Conservation (phyloP, 2,113 vertebrate species). For the Lagopus muta region DNA sequence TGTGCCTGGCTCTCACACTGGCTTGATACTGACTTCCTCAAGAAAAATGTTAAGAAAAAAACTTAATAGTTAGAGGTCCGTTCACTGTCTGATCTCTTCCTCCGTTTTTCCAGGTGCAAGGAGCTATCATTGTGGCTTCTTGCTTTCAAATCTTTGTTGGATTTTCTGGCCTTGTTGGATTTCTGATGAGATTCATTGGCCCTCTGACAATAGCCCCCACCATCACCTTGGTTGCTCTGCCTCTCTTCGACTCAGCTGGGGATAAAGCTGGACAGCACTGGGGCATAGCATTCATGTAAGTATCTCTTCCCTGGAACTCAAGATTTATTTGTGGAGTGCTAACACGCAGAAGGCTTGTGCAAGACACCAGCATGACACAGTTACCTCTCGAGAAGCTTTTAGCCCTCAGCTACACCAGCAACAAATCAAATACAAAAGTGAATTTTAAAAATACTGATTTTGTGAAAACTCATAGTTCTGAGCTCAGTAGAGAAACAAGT, state of each 20-base stretch:
- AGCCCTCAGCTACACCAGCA: background rate
- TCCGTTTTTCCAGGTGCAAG: slow-evolving; percentile 84
- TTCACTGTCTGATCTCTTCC: background rate
- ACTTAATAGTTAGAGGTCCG: background rate
- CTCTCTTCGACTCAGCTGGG: slow-evolving; percentile 89
- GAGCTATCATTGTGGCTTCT: slow-evolving; percentile 92
- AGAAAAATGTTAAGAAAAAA: background rate
- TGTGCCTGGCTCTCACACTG: background rate
- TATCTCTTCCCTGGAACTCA: background rate
- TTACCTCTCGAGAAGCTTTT: background rate
- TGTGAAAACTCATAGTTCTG: background rate
- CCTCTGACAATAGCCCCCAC: slow-evolving; percentile 97
- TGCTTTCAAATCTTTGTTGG: slow-evolving; percentile 93
- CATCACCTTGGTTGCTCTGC: slow-evolving; percentile 91
- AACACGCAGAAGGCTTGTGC: background rate
- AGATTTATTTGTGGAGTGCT: background rate
- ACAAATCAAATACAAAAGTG: background rate
- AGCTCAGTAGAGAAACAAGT: background rate
- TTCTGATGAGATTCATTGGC: slow-evolving; percentile 93
- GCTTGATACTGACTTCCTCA: background rate
- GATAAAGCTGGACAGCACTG: slow-evolving; percentile 89
- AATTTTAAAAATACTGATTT: background rate
- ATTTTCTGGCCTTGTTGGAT: slow-evolving; percentile 93
- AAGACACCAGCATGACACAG: background rate
- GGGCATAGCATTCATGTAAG: slow-evolving; percentile 91